Evolutionary conservation across 2,113 vertebrate genomes (phyloP).

Genomic region (Pagrus major): DNA sequence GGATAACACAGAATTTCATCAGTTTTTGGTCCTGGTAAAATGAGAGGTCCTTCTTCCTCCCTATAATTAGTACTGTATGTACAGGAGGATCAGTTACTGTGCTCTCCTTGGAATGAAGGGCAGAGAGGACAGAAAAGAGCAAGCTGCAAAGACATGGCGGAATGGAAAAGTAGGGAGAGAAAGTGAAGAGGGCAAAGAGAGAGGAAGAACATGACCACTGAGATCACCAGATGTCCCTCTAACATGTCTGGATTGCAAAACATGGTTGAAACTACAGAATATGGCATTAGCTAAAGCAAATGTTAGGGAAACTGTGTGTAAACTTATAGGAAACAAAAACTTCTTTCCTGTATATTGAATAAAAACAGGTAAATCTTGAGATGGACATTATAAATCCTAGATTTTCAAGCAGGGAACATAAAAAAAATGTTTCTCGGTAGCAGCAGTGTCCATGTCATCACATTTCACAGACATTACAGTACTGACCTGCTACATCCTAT

Average conservation of each 20-base stretch:
- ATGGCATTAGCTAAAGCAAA: conserved; percentile 14
- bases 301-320: neutral
- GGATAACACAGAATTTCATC: conserved; percentile 1
- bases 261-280: neutral
- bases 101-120: conserved; percentile 37
- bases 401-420: neutral
- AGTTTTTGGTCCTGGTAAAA: conserved; percentile 46
- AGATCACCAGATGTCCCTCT: conserved; percentile 31
- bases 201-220: conserved; percentile 14
- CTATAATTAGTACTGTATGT: conserved; percentile 67
- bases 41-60: conserved; percentile 17
- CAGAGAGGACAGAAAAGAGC: conserved; percentile 18
- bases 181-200: neutral
- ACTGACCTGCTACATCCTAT: neutral
- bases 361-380: neutral
- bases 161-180: neutral
- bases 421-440: conserved; percentile 27
- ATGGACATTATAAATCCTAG: neutral
- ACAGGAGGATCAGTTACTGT: conserved; percentile 72
- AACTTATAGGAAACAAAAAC: conserved; percentile 15
- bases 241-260: conserved; percentile 1
- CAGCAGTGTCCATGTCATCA: conserved; percentile 22
- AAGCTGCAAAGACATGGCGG: neutral
- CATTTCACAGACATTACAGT: neutral
- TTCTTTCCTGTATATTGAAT: conserved; percentile 8